Conservation (phyloP, 2,113 vertebrate species). For the Amphiprion ocellaris region DNA sequence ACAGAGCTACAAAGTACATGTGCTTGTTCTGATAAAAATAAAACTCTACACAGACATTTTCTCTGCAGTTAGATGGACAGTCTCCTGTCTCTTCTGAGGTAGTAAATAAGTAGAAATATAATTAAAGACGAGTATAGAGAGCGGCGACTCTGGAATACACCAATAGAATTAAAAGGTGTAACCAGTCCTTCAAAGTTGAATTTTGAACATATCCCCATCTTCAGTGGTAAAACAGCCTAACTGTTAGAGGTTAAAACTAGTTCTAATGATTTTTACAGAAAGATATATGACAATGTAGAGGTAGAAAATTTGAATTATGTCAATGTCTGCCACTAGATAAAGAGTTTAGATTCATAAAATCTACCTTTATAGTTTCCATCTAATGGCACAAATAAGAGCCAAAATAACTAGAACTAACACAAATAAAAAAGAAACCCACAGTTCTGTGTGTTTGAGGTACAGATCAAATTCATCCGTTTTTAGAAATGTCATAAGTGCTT, state of each 20-base stretch:
- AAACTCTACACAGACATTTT: slow-evolving; percentile 71
- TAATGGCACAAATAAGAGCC: slow-evolving; percentile 73
- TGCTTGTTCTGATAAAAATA: slow-evolving; percentile 74
- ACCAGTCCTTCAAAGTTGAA: slow-evolving; percentile 47
- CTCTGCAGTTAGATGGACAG: slow-evolving; percentile 75
- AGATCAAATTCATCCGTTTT: slow-evolving; percentile 56
- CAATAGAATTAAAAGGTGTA: slow-evolving; percentile 31
- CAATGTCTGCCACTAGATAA: slow-evolving; percentile 71
- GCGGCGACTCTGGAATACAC: slow-evolving; percentile 47
- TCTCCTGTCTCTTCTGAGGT: slow-evolving; percentile 78
- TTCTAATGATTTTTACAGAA: slow-evolving; percentile 63
- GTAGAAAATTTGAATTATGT: slow-evolving; percentile 78
- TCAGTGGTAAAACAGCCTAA: slow-evolving; percentile 59
- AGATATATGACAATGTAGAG: slow-evolving; percentile 70
- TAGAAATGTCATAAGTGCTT: slow-evolving; percentile 79
- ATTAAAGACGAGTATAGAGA: slow-evolving; percentile 71
- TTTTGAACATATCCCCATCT: slow-evolving; percentile 38
- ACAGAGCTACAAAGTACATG: slow-evolving; percentile 72
- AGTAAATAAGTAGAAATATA: slow-evolving; percentile 80
- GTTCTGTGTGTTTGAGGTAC: slow-evolving; percentile 68
- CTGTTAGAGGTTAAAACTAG: slow-evolving; percentile 66
- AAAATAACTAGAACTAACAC: slow-evolving; percentile 69
- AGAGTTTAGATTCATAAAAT: slow-evolving; percentile 72
- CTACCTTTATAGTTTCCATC: slow-evolving; percentile 76
- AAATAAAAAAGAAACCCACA: slow-evolving; percentile 61